Percentiles rank a stretch among this genome's conserved stretches.
These are phyloP conservation scores for Hucho hucho DNA, from an alignment of 2,113 vertebrate genomes.

Conservation along the genomic window DNA sequence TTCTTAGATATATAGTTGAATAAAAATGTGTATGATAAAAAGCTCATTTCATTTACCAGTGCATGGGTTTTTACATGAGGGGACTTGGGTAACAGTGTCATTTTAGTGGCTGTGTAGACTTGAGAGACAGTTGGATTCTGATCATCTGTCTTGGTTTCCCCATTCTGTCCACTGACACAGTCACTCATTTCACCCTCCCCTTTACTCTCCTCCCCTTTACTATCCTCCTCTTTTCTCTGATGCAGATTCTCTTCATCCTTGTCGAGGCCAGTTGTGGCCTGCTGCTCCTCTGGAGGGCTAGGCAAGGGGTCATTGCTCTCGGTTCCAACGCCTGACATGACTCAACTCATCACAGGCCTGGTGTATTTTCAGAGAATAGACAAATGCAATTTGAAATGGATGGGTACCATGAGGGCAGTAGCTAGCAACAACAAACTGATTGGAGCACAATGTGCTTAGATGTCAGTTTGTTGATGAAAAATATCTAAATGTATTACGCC, in stretches of 20 bases:
- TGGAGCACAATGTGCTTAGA: too few relatives aligned
- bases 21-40: not conserved
- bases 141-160: not conserved
- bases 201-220: not conserved
- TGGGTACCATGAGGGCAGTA: too few relatives aligned
- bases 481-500: too few relatives aligned
- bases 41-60: slow-evolving; percentile 72
- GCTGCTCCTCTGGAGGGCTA: not conserved
- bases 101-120: slow-evolving; percentile 69
- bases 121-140: slow-evolving; percentile 48
- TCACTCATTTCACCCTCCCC: not conserved
- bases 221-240: not conserved
- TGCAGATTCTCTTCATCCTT: slow-evolving; percentile 13
- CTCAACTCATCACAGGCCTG: not conserved
- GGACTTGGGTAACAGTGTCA: slow-evolving; percentile 59
- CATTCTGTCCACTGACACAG: not conserved
- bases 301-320: not conserved
- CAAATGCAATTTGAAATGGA: not conserved
- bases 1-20: not conserved
- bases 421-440: too few relatives aligned
- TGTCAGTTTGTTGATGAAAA: too few relatives aligned
- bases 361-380: not conserved
- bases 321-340: slow-evolving; percentile 32
- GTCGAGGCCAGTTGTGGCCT: not conserved
- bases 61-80: slow-evolving; percentile 54